Percentiles rank a stretch among this genome's conserved stretches.
Conservation (phyloP, 2,113 vertebrate genomes). For the Scartelaos histophorus region DNA sequence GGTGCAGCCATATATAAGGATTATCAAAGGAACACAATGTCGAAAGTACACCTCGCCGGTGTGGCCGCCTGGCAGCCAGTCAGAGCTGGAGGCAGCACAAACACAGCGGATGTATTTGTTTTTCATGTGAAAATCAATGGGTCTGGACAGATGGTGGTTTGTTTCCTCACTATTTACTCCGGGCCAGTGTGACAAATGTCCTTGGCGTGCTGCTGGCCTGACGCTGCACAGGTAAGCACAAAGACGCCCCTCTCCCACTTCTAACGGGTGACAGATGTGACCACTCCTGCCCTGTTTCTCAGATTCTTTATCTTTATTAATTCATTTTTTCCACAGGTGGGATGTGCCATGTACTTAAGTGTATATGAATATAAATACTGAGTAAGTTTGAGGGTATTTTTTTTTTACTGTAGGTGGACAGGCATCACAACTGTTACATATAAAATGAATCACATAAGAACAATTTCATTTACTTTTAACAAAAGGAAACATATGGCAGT, state of each 20-base stretch:
- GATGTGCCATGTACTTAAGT: background rate
- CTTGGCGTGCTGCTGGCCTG: constrained; percentile 42
- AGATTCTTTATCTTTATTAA: constrained; percentile 13
- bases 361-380: background rate
- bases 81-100: constrained; percentile 54
- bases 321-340: background rate
- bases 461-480: too few species aligned
- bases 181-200: constrained; percentile 65
- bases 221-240: constrained; percentile 65
- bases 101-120: constrained; percentile 72
- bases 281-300: constrained; percentile 17
- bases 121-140: constrained; percentile 76
- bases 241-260: constrained; percentile 28
- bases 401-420: background rate
- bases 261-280: constrained; percentile 56
- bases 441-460: too few species aligned
- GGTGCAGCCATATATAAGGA: constrained; percentile 44
- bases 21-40: constrained; percentile 63
- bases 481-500: too few species aligned
- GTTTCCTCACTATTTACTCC: constrained; percentile 71
- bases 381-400: too few species aligned
- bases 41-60: constrained; percentile 57
- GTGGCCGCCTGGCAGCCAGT: constrained; percentile 48
- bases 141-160: constrained; percentile 70
- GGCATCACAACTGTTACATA: too few species aligned